Base-by-base conservation (phyloP, 1,140 invertebrate genomes). In the Eurosta solidaginis region DNA sequence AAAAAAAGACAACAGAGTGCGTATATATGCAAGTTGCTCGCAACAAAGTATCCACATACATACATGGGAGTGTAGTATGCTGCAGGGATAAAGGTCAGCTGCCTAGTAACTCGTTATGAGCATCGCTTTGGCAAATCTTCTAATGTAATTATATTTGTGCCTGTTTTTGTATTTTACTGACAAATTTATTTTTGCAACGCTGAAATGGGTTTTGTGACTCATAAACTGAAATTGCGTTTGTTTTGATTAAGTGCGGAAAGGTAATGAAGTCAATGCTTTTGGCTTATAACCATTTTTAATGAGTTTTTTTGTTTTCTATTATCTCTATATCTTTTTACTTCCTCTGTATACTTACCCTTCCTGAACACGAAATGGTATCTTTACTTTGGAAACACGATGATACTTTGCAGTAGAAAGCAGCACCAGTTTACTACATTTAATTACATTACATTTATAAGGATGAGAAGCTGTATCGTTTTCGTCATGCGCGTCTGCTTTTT, bases 141-240 rank as follows among this genome's bases (percentile, higher is more conserved):
- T 7, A 9, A 68, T 20, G 33, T n/a, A 68, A 68, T 68, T 68
- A 68, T 22, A 20, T 40, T 29, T 68, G 33, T n/a, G 14, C n/a
- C 6, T 42, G 33, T n/a, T 33, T 59, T 59, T 59, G 7, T 47
- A 47, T 47, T 47, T 47, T 17, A 36, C 9, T 33, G 20, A 25
- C 17, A 40, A n/a, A 6, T 47, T 7, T 33, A 10, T 44, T 44
- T 14, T 45, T 45, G 22, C 22, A 17, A 29, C 14, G 7, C 22
- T 74, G 27, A 9, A 74, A 27, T 29, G 10, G 44, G 12, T 36
- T 12, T 74, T 74, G 42, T 47, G 40, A 1, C 17, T 14, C 73
- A 47, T 74, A 47, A 74, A 74, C 36, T 47, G 44, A 74, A 74
- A 74, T 74, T 74, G 22, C 42, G 17, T 42, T 74, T 74, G 40